phyloP scores from a whole-genome alignment of 2,113 vertebrate genomes.

The Tychaedon coryphoeus region DNA sequence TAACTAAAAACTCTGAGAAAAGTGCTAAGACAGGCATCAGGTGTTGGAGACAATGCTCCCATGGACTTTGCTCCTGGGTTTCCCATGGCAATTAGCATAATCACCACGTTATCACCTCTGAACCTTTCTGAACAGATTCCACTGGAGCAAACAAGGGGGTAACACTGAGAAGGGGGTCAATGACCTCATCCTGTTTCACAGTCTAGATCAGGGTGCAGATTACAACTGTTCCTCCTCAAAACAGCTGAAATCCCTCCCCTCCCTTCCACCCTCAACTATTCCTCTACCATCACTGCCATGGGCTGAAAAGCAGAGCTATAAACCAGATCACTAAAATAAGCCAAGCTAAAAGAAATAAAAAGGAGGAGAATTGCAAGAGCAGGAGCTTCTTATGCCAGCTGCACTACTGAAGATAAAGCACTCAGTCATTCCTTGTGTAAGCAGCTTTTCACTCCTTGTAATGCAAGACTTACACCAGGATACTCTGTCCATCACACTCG shows the following conservation, averaged over 20 bases:
- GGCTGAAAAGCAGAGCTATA: neutral
- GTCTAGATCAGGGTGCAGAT: neutral
- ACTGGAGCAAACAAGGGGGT: neutral
- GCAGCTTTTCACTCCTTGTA: neutral
- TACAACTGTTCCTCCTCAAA: neutral
- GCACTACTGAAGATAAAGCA: neutral
- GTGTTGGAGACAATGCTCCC: neutral
- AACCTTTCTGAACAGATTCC: neutral
- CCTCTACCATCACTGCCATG: neutral
- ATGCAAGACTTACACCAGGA: neutral
- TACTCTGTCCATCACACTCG: neutral
- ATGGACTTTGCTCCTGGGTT: neutral
- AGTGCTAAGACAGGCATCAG: neutral
- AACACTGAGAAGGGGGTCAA: neutral
- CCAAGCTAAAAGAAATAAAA: neutral
- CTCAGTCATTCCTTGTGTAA: neutral
- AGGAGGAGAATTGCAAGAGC: neutral
- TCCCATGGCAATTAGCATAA: neutral
- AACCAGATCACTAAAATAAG: neutral
- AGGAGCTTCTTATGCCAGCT: neutral
- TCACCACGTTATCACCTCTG: neutral
- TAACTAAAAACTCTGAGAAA: constrained; percentile 13
- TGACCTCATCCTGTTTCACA: neutral
- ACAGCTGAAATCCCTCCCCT: neutral
- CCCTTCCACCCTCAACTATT: neutral